A percentile compares a stretch with the other conserved stretches of the same genome.
Conservation (phyloP, 2,797 vertebrate species). For the Staurois parvus region DNA sequence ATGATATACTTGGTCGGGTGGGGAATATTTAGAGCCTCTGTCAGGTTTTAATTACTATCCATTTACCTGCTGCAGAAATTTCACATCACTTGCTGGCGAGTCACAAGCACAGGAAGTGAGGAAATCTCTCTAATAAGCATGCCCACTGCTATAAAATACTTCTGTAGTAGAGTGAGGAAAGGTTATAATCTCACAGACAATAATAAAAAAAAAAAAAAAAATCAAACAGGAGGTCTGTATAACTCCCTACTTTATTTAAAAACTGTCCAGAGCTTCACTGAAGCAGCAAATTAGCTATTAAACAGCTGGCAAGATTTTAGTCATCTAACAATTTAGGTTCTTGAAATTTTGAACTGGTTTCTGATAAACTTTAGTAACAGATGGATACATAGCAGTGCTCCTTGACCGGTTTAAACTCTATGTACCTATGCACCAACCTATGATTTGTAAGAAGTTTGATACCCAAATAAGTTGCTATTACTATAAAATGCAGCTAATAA, state of each 20-base stretch:
- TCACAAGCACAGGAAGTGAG: neutral
- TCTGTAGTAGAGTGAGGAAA: too few relatives aligned
- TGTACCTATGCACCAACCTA: neutral
- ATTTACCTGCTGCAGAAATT: too few relatives aligned
- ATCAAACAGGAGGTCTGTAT: too few relatives aligned
- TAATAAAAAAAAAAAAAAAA: too few relatives aligned
- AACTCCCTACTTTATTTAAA: too few relatives aligned
- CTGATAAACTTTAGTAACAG: neutral
- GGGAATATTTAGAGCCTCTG: too few relatives aligned
- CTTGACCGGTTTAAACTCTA: neutral
- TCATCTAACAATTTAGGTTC: neutral
- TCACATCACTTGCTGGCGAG: too few relatives aligned
- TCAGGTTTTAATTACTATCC: too few relatives aligned
- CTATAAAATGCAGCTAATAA: neutral
- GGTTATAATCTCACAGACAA: too few relatives aligned
- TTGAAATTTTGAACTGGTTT: neutral
- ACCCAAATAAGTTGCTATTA: neutral
- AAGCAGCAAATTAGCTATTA: neutral
- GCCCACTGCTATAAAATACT: too few relatives aligned
- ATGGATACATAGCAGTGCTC: neutral
- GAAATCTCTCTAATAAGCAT: neutral
- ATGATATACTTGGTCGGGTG: too few relatives aligned
- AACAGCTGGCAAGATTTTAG: neutral
- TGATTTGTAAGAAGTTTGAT: neutral
- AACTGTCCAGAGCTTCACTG: neutral